Percentiles rank a stretch among this genome's conserved stretches.
Conservation (phyloP, 2,888 invertebrate genomes). For the Eilema sororculum region DNA sequence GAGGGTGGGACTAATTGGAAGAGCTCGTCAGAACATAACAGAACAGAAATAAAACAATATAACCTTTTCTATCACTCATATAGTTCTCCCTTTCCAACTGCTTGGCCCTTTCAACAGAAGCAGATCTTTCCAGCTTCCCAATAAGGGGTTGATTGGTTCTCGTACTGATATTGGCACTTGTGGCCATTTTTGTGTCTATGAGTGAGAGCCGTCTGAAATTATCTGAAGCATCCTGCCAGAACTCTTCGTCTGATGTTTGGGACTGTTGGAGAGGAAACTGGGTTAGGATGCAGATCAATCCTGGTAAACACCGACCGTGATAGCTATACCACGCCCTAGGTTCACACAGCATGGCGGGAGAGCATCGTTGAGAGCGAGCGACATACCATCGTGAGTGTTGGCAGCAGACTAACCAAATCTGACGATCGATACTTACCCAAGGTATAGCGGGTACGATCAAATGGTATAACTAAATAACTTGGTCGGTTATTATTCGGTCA, state of each 20-base stretch:
- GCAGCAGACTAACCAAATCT: no score
- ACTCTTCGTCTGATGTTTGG: constrained; percentile 60
- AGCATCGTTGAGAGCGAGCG: no score
- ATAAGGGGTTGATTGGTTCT: constrained; percentile 62
- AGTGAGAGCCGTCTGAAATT: constrained; percentile 58
- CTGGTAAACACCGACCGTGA: neutral
- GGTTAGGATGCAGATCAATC: neutral
- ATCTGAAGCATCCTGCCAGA: constrained; percentile 60
- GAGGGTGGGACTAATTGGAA: no score
- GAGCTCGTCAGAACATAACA: no score
- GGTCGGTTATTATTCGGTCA: no score
- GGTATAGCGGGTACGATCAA: no score
- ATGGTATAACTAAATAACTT: no score
- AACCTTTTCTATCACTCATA: constrained; percentile 74
- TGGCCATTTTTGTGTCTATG: constrained; percentile 65
- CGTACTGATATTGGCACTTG: constrained; percentile 59
- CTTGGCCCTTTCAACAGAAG: constrained; percentile 70
- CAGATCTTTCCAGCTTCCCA: constrained; percentile 68
- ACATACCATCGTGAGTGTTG: no score
- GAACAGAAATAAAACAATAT: constrained; percentile 10
- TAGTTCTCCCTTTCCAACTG: constrained; percentile 76
- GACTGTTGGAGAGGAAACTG: constrained; percentile 16
- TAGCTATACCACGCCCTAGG: no score
- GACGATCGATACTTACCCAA: no score
- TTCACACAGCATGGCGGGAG: no score